Percentiles rank a stretch among this genome's conserved stretches.
These are phyloP conservation scores for Dromiciops gliroides DNA, from an alignment of 2,113 vertebrate species.

Conservation along the genomic window DNA sequence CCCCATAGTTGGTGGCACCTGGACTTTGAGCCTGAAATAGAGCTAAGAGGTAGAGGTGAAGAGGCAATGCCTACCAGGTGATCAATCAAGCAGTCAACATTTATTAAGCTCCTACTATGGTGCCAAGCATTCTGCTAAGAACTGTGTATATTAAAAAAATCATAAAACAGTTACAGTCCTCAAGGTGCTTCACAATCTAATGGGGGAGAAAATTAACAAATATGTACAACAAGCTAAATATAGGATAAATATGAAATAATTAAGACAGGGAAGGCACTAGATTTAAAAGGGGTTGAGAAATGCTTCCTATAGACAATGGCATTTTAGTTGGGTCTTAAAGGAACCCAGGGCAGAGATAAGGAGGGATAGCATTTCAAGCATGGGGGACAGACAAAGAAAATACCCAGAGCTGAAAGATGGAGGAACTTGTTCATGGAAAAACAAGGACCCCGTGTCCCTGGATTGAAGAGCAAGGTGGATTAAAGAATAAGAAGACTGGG, in stretches of 20 bases:
- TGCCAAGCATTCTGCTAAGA: neutral
- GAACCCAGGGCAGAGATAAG: neutral
- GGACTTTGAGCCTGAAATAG: neutral
- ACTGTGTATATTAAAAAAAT: neutral
- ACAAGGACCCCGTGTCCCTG: neutral
- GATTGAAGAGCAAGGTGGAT: neutral
- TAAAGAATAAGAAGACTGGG: neutral
- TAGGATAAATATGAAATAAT: neutral
- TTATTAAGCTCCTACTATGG: neutral
- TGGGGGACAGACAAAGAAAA: neutral
- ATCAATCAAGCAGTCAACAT: neutral
- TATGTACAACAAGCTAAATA: neutral
- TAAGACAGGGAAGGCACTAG: neutral
- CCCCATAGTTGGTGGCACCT: neutral
- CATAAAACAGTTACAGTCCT: neutral
- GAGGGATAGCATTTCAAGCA: neutral
- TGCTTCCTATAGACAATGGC: neutral
- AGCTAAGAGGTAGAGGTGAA: neutral
- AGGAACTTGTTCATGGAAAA: neutral
- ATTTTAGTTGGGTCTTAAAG: neutral
- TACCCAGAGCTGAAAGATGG: neutral
- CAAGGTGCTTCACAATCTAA: neutral
- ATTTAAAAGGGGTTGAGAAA: neutral
- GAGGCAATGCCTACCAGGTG: neutral
- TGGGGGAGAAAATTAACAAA: neutral